These are phyloP conservation scores for Platysteira castanea DNA, from an alignment of 2,113 vertebrate species.

Conservation along the genomic window DNA sequence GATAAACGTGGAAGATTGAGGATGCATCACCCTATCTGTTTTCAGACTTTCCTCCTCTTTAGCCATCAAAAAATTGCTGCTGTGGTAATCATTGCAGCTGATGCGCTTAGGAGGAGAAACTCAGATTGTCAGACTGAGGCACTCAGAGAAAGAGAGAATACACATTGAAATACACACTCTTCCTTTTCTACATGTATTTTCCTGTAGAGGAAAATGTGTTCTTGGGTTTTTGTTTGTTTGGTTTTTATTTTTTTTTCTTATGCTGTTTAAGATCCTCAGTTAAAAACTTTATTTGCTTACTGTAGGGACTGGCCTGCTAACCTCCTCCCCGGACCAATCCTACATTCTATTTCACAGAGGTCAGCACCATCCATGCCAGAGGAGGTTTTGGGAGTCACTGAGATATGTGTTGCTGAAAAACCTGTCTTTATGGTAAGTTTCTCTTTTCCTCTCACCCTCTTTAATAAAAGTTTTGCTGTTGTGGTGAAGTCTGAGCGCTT, in stretches of 20 bases:
- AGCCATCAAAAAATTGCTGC: neutral
- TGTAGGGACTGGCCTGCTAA: neutral
- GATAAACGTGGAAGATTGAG: neutral
- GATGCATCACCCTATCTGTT: neutral
- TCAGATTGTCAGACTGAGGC: neutral
- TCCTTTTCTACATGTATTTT: neutral
- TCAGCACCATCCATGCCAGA: neutral
- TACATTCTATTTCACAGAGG: neutral
- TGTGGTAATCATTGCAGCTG: neutral
- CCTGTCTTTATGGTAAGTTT: neutral
- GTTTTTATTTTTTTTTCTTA: neutral
- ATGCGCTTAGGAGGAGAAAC: neutral
- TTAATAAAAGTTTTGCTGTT: neutral
- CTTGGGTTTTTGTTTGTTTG: neutral
- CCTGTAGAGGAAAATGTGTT: neutral
- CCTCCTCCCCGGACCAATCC: neutral
- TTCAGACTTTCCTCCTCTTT: neutral
- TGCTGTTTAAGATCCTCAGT: neutral
- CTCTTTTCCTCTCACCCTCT: neutral
- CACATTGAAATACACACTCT: neutral
- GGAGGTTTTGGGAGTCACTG: neutral
- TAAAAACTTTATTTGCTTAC: neutral
- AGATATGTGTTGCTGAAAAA: neutral
- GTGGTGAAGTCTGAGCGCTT: neutral
- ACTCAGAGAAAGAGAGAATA: neutral